Base-by-base conservation (phyloP, 1,140 invertebrate species). In the Lutraria rhynchaena region DNA sequence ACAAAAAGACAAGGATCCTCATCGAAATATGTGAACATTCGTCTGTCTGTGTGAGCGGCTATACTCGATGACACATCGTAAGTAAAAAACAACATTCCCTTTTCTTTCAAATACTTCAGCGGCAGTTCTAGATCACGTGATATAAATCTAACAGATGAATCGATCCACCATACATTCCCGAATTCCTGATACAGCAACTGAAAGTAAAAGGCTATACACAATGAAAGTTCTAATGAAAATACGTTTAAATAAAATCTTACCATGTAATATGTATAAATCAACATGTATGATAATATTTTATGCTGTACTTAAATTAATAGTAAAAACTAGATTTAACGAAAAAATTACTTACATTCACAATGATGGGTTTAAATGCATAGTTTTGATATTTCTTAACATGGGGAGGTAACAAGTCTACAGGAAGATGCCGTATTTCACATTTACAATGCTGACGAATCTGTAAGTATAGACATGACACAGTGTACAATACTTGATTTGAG, bases 31-130 rank as follows among this genome's bases (percentile, higher is more conserved):
- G n/a, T 29, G 22, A 70, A 51, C 24, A 29, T 70, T 11, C 27
- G n/a, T 31, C n/a, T 9, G 29, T 51, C 24, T 9, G 67, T 70
- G 27, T 70, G 67, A 3, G 13, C 17, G 19, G 67, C 67, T 13
- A 70, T 41, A 44, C 51, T 70, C 15, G 44, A 29, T 22, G 17
- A 44, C 22, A 13, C 19, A 24, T 33, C 67, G 31, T 70, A 70
- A 19, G 67, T 70, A 19, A 70, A 70, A 33, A 70, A 70, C 11
- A 70, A 33, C 11, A 70, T 70, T 24, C 67, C 67, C 17, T 46
- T 70, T 51, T 49, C 67, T 51, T 27, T 33, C 0, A 46, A 29
- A 27, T 70, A 70, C 29, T 29, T 51, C 19, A 70, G 17, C 3
- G 67, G 67, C 24, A 51, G n/a, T 11, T 5, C 17, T 31, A 70